phyloP scores from a whole-genome alignment of 2,888 invertebrate species.

The Sericinus montela region DNA sequence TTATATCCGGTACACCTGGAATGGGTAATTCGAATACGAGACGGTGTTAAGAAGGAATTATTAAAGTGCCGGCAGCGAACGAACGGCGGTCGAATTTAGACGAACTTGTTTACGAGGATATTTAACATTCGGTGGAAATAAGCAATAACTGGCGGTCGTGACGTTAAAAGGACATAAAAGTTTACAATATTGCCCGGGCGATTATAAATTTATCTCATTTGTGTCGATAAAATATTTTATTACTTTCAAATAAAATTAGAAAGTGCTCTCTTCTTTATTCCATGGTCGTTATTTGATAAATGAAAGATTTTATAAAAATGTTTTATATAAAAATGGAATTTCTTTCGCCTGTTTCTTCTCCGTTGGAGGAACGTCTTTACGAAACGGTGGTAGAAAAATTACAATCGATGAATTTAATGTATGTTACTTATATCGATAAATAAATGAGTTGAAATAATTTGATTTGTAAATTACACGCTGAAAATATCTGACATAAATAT shows the following conservation, averaged over 20 bases:
- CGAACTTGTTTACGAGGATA: slow-evolving; percentile 7
- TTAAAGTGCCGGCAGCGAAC: slow-evolving; percentile 6
- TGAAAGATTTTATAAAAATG: too few relatives aligned
- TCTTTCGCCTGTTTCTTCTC: too few relatives aligned
- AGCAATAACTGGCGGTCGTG: slow-evolving; percentile 5
- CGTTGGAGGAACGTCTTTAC: too few relatives aligned
- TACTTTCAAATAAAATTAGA: neutral
- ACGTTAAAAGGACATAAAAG: slow-evolving; percentile 6
- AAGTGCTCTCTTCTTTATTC: too few relatives aligned
- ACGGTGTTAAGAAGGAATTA: slow-evolving; percentile 18
- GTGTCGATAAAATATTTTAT: slow-evolving; percentile 5
- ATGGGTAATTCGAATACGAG: slow-evolving; percentile 29
- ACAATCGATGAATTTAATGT: too few relatives aligned
- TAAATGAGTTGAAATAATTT: too few relatives aligned
- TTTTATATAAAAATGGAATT: too few relatives aligned
- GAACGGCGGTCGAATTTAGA: slow-evolving; percentile 20
- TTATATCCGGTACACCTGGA: slow-evolving; percentile 33
- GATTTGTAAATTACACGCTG: too few relatives aligned
- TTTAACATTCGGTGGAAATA: slow-evolving; percentile 8
- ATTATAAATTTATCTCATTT: neutral
- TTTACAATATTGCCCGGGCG: slow-evolving; percentile 1
- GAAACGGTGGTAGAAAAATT: too few relatives aligned
- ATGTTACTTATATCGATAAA: too few relatives aligned
- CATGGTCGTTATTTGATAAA: too few relatives aligned
- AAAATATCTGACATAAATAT: too few relatives aligned